Conservation (phyloP, 2,888 invertebrate genomes). For the Strigamia crassipes region DNA sequence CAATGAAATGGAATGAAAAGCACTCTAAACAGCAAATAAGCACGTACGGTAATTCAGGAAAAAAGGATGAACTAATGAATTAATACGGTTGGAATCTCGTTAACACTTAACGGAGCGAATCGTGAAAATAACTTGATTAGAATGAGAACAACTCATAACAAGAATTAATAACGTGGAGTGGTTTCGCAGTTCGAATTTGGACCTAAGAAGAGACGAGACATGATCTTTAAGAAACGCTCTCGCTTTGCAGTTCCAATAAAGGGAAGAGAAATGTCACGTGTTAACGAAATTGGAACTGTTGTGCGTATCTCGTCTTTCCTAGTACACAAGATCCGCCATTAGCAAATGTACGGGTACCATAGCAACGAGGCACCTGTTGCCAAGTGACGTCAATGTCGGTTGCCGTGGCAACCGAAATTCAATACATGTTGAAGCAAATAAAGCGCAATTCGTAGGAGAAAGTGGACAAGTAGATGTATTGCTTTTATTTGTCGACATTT, state of each 20-base stretch:
- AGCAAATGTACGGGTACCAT: neutral
- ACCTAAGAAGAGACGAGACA: no score
- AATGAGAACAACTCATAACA: no score
- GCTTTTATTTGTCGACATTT: constrained; percentile 16
- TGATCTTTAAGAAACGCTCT: no score
- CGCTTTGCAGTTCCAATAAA: neutral
- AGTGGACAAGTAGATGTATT: constrained; percentile 19
- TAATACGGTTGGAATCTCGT: no score
- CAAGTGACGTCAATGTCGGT: constrained; percentile 16
- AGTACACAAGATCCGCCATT: neutral
- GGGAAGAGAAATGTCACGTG: neutral
- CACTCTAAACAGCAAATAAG: no score
- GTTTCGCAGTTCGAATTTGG: no score
- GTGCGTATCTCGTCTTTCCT: neutral
- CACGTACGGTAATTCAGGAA: no score
- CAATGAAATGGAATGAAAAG: no score
- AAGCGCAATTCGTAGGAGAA: constrained; percentile 16
- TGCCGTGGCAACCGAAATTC: neutral
- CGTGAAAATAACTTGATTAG: no score
- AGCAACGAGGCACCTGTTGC: neutral
- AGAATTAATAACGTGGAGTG: no score
- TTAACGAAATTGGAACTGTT: neutral
- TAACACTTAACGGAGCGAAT: no score
- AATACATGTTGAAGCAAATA: neutral
- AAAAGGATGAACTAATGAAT: no score